These are phyloP conservation scores for Polyommatus iphigenia DNA, from an alignment of 2,888 invertebrate species.

Conservation along the genomic window DNA sequence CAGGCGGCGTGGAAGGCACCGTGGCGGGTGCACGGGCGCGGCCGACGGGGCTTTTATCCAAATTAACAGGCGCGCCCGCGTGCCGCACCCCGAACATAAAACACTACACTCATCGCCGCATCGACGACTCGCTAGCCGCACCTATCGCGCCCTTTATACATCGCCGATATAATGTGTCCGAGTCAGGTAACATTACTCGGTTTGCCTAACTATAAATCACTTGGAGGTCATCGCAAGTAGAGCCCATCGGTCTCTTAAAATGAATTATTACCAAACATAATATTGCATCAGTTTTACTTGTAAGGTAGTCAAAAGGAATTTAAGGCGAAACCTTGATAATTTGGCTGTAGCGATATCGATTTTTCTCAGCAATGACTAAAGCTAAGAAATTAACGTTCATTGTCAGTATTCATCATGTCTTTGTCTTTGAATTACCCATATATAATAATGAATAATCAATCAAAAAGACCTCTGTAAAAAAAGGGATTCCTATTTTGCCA, in stretches of 20 bases:
- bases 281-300: not conserved
- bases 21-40: slow-evolving; percentile 62
- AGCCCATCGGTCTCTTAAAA: not conserved
- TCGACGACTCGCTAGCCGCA: slow-evolving; percentile 64
- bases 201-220: not conserved
- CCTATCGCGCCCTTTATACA: slow-evolving; percentile 69
- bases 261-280: not conserved
- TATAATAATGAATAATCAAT: too few relatives aligned
- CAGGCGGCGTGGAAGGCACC: slow-evolving; percentile 41
- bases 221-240: not conserved
- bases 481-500: too few relatives aligned
- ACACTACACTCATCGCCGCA: slow-evolving; percentile 69
- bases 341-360: too few relatives aligned
- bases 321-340: too few relatives aligned
- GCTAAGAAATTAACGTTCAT: too few relatives aligned
- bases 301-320: not conserved
- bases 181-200: not conserved
- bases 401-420: too few relatives aligned
- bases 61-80: slow-evolving; percentile 74
- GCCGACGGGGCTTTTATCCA: slow-evolving; percentile 77
- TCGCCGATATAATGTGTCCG: slow-evolving; percentile 37
- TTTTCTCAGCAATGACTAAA: too few relatives aligned
- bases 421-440: too few relatives aligned
- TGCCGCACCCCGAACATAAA: slow-evolving; percentile 75
- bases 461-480: too few relatives aligned